These are phyloP conservation scores for Drosophila sproati DNA, from an alignment of 1,140 invertebrate genomes.

Conservation along the genomic window DNA sequence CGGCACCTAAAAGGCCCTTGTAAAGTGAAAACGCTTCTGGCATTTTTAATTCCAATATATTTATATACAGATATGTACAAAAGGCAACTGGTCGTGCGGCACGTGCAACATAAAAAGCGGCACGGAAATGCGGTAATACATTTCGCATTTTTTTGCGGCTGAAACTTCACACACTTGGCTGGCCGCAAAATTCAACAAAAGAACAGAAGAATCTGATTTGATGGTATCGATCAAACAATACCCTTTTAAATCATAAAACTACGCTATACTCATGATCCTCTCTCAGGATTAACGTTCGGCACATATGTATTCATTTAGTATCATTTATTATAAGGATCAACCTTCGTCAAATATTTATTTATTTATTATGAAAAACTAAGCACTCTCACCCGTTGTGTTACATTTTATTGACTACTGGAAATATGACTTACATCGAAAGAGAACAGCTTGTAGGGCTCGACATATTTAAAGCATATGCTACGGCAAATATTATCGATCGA, in stretches of 20 bases:
- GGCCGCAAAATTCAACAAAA: slow-evolving; percentile 19
- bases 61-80: slow-evolving; percentile 10
- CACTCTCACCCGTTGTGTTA: too few species aligned
- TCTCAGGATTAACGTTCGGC: too few species aligned
- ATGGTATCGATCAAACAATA: background rate
- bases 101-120: slow-evolving; percentile 48
- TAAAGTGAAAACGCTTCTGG: slow-evolving; percentile 68
- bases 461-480: too few species aligned
- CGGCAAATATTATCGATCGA: too few species aligned
- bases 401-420: too few species aligned
- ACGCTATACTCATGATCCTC: too few species aligned
- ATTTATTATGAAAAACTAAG: too few species aligned
- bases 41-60: slow-evolving; percentile 73
- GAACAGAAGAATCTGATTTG: slow-evolving; percentile 1
- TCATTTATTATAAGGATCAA: too few species aligned
- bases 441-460: too few species aligned
- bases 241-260: background rate
- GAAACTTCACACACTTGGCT: slow-evolving; percentile 44
- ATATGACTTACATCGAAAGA: too few species aligned
- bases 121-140: slow-evolving; percentile 54
- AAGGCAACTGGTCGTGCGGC: slow-evolving; percentile 11
- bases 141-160: slow-evolving; percentile 31
- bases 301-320: too few species aligned
- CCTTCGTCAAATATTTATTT: too few species aligned
- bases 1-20: slow-evolving; percentile 64